These are phyloP conservation scores for Nebria salina DNA, from an alignment of 2,888 invertebrate genomes.

Conservation along the genomic window DNA sequence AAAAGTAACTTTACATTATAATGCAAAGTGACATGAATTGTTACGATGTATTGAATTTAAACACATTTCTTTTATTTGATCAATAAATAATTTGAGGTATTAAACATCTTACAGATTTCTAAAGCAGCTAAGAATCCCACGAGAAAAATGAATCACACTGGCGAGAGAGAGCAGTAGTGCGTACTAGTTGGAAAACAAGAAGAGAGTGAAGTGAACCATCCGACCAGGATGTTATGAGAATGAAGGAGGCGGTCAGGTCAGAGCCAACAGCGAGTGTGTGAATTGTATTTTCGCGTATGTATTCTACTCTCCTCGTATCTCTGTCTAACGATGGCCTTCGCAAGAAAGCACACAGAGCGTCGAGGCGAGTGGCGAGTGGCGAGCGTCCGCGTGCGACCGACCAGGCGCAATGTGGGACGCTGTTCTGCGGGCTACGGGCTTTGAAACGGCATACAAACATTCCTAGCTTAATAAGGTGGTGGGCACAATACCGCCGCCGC, in stretches of 20 bases:
- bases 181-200: neutral
- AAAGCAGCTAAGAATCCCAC: neutral
- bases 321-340: neutral
- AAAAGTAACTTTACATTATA: too few species aligned
- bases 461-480: conserved; percentile 54
- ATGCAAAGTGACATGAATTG: too few species aligned
- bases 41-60: too few species aligned
- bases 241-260: conserved; percentile 2
- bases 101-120: neutral
- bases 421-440: conserved; percentile 46
- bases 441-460: conserved; percentile 49
- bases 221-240: neutral
- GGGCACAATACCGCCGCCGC: conserved; percentile 49
- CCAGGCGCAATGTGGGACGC: conserved; percentile 36
- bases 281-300: neutral
- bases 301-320: conserved; percentile 4
- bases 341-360: neutral
- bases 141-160: neutral
- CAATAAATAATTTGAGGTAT: neutral
- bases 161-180: neutral
- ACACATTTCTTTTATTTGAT: too few species aligned
- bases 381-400: conserved; percentile 7
- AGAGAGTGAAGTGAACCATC: neutral
- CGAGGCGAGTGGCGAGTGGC: neutral
- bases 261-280: neutral